Percentiles rank a stretch among this genome's conserved stretches.
Evolutionary conservation across 2,797 vertebrate species (phyloP).

Genomic region (Toxotes lorentzi): DNA sequence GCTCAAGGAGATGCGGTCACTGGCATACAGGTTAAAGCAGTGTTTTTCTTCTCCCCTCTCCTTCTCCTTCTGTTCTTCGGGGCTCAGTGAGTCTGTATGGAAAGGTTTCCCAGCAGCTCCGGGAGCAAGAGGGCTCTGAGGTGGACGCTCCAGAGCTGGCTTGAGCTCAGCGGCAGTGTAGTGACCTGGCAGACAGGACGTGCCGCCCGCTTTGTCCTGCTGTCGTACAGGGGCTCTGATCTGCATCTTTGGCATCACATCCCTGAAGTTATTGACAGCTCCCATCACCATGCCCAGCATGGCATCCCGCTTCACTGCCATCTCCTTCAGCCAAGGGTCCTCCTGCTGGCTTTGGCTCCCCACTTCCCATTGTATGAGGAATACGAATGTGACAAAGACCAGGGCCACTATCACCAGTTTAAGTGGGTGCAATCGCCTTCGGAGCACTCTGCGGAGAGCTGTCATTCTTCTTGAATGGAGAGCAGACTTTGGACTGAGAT

Average conservation of each 20-base stretch:
- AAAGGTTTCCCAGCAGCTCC: conserved; percentile 95
- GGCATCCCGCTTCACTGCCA: conserved; percentile 89
- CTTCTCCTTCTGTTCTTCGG: conserved; percentile 93
- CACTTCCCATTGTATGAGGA: conserved; percentile 98
- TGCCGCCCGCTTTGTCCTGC: conserved; percentile 76
- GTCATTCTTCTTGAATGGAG: conserved; percentile 85
- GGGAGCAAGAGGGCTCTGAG: conserved; percentile 90
- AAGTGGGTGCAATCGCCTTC: conserved; percentile 89
- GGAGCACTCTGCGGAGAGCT: conserved; percentile 86
- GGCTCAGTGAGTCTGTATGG: conserved; percentile 87
- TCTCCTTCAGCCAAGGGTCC: conserved; percentile 89
- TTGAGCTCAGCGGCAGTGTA: conserved; percentile 93
- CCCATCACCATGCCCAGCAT: conserved; percentile 94
- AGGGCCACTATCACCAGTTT: conserved; percentile 90
- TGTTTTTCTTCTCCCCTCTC: conserved; percentile 93
- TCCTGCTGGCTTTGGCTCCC: conserved; percentile 88
- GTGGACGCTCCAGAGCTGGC: conserved; percentile 90
- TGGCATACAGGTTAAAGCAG: conserved; percentile 97
- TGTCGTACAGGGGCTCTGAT: conserved; percentile 92
- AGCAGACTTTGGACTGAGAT: conserved; percentile 54
- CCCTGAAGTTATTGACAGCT: conserved; percentile 96
- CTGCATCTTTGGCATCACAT: conserved; percentile 97
- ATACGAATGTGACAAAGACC: conserved; percentile 92
- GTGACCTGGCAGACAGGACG: conserved; percentile 90
- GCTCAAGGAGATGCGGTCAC: conserved; percentile 97